phyloP scores from a whole-genome alignment of 2,888 invertebrate species.

The Stegana nigrithorax region DNA sequence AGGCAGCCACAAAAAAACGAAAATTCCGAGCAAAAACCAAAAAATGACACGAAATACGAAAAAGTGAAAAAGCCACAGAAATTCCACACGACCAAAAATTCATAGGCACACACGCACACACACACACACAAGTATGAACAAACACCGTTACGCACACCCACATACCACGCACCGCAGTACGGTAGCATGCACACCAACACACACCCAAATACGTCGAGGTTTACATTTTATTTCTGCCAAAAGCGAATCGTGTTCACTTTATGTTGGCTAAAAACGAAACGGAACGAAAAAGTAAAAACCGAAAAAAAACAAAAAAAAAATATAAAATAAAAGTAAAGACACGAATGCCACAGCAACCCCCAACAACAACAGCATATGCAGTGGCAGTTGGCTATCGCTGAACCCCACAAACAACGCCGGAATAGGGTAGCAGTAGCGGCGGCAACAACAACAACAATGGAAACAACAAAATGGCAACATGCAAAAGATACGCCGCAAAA shows the following conservation, averaged over 20 bases:
- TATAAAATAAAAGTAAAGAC: slow-evolving; percentile 21
- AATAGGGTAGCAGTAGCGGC: slow-evolving; percentile 16
- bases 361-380: slow-evolving; percentile 23
- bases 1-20: slow-evolving; percentile 3
- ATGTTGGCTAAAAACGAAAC: slow-evolving; percentile 7
- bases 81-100: slow-evolving; percentile 39
- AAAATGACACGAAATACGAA: slow-evolving; percentile 7
- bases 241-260: slow-evolving; percentile 9
- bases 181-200: slow-evolving; percentile 9
- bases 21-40: neutral
- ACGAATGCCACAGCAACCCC: slow-evolving; percentile 39
- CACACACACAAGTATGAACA: neutral
- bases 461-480: slow-evolving; percentile 42
- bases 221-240: slow-evolving; percentile 42
- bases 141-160: slow-evolving; percentile 19
- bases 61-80: slow-evolving; percentile 19
- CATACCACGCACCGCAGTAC: slow-evolving; percentile 37
- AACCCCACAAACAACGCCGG: slow-evolving; percentile 33
- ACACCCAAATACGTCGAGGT: slow-evolving; percentile 35
- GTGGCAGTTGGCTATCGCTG: slow-evolving; percentile 16
- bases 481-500: slow-evolving; percentile 58
- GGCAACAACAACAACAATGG: neutral
- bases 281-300: slow-evolving; percentile 1
- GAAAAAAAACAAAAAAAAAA: slow-evolving; percentile 37
- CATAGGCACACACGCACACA: slow-evolving; percentile 36